phyloP scores from a whole-genome alignment of 2,113 vertebrate genomes.

The Geococcyx californianus region DNA sequence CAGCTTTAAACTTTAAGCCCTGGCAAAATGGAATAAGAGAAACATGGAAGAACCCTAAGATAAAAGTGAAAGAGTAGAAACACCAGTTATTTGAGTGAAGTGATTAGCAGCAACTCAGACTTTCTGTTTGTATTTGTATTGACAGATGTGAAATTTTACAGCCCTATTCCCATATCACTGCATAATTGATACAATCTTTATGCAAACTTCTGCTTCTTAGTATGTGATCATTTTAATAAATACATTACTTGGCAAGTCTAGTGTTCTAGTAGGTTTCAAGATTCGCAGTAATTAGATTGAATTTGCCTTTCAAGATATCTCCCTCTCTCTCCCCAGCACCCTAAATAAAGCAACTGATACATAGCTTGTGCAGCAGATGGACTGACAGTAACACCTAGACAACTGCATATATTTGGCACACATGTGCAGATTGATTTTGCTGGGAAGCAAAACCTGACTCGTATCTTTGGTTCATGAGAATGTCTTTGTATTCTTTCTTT shows the following conservation, averaged over 20 bases:
- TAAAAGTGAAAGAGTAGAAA: not conserved
- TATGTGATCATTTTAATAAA: not conserved
- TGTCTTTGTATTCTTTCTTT: not conserved
- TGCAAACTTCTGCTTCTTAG: not conserved
- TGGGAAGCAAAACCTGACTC: not conserved
- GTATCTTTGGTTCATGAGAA: not conserved
- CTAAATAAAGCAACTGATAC: not conserved
- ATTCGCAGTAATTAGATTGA: conserved; percentile 20
- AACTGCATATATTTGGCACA: not conserved
- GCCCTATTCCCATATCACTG: not conserved
- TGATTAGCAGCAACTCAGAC: not conserved
- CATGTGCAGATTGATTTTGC: not conserved
- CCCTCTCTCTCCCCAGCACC: not conserved
- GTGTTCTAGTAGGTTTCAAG: not conserved
- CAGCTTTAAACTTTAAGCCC: not conserved
- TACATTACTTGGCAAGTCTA: conserved; percentile 8
- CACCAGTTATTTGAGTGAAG: not conserved
- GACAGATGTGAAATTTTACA: not conserved
- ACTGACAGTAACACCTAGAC: not conserved
- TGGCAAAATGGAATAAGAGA: not conserved
- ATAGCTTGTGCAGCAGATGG: not conserved
- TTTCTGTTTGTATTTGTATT: not conserved
- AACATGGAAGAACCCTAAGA: not conserved
- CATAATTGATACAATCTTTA: not conserved
- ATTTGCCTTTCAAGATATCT: not conserved